Base-by-base conservation (phyloP, 2,113 vertebrate genomes). In the Elachura formosa region DNA sequence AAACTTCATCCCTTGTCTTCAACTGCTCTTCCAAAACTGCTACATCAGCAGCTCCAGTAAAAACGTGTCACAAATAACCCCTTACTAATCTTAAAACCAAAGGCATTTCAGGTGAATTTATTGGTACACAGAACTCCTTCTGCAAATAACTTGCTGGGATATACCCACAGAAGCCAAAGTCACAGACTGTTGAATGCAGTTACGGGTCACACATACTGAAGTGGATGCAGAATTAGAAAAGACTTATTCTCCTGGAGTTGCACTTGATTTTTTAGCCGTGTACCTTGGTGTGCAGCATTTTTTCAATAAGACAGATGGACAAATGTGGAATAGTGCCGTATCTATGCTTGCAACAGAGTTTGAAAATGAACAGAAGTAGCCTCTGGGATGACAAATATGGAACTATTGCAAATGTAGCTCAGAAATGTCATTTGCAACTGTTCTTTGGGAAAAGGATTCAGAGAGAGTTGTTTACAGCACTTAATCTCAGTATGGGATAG, bases 281-380 rank as follows among this genome's bases (percentile, higher is more conserved):
- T 40, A 16, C 14, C 38, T 81, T 72, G 48, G 13, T 52, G 28
- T 20, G 68, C 34, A 78, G 8, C 3, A 1, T 74, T 89, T 69
- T 67, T 84, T 61, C 6, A 14, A 68, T 2, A 33, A 41, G 62
- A 56, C 41, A 68, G 84, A 54, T 1, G 2, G 64, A 31, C 52
- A 87, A 13, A 45, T 80, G 59, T 2, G 43, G 46, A 83, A 29
- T 38, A 73, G 24, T 0, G 0, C 45, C 3, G 0, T 18, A 36
- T 24, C 25, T 56, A 2, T 41, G 41, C 12, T 61, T 93, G 26
- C 56, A 78, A 36, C 14, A 59, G 26, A 48, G 45, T 29, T 26
- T 76, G 34, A 61, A 89, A 80, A 83, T 43, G 83, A 88, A 54
- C 68, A 84, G 38, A 26, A 49, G 17, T 17, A 84, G 76, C 26